These are phyloP conservation scores for Brachylomia viminalis DNA, from an alignment of 2,888 invertebrate genomes.

Conservation along the genomic window DNA sequence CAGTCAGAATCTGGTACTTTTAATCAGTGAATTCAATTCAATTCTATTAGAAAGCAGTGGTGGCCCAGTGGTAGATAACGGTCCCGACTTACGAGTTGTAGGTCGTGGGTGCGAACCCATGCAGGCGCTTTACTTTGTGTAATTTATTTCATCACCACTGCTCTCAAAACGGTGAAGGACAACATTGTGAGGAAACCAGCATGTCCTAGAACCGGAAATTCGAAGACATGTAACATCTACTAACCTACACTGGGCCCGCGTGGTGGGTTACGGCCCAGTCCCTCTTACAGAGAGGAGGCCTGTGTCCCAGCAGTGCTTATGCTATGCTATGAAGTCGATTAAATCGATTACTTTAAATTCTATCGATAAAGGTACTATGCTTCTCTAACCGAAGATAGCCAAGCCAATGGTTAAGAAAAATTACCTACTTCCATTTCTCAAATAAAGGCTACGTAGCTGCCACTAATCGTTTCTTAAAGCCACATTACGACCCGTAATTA, in stretches of 20 bases:
- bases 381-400: background rate
- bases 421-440: background rate
- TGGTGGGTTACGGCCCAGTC: background rate
- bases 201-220: background rate
- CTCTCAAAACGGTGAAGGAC: background rate
- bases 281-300: background rate
- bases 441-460: background rate
- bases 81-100: background rate
- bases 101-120: background rate
- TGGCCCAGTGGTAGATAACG: too few species aligned
- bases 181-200: background rate
- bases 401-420: conserved; percentile 5
- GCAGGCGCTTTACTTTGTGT: background rate
- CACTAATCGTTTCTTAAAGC: conserved; percentile 34
- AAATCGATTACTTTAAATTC: background rate
- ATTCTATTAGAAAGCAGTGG: background rate
- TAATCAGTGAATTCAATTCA: background rate
- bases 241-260: background rate
- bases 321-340: background rate
- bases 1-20: background rate
- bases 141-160: background rate
- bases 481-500: conserved; percentile 40
- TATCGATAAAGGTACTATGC: background rate
- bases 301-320: background rate
- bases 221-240: background rate